Evolutionary conservation across 2,888 invertebrate genomes (phyloP), one percentile per base, ranked within the genome.

Genomic region (Drosophila barbarae): DNA sequence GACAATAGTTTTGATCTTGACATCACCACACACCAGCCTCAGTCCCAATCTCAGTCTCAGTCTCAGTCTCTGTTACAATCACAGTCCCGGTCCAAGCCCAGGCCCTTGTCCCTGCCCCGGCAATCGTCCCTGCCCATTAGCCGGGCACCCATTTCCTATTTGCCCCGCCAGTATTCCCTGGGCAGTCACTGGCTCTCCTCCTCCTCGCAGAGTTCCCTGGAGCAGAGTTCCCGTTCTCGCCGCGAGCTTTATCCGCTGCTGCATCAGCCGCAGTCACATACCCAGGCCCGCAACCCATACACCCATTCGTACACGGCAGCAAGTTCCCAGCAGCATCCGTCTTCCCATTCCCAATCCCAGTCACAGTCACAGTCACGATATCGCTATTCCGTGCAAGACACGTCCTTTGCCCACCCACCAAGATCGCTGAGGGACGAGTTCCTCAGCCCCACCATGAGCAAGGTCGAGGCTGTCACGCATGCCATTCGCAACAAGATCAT

Each of bases 401-500:
- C 77, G 63, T 79, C 77, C 64, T 82, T 82, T 23, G 67, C 57
- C 42, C 65, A 75, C 44, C 72, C 77, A 52, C 68, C 72, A 52
- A 68, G 49, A 51, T 63, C 53, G 50, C 61, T 53, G 64, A 60
- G 53, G 58, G 69, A 61, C 30, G 68, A 60, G 54, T 58, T 30
- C 74, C 61, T 58, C 39, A 53, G 52, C 58, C 67, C 70, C 52
- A 63, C 72, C 59, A 60, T 64, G 49, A 71, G 47, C 52, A 77
- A 84, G 59, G 76, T 78, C 66, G 86, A 86, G 47, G 85, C 80
- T 41, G 68, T 87, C 55, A 79, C 87, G 57, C 81, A 81, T 66
- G 86, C 84, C 72, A 87, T 87, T 74, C 87, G 87, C 70, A 86
- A 87, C 74, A 87, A 87, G 68, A 73, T 87, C 49, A 87, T 87